phyloP scores from a whole-genome alignment of 2,113 vertebrate species.

The Stigmatopora nigra region DNA sequence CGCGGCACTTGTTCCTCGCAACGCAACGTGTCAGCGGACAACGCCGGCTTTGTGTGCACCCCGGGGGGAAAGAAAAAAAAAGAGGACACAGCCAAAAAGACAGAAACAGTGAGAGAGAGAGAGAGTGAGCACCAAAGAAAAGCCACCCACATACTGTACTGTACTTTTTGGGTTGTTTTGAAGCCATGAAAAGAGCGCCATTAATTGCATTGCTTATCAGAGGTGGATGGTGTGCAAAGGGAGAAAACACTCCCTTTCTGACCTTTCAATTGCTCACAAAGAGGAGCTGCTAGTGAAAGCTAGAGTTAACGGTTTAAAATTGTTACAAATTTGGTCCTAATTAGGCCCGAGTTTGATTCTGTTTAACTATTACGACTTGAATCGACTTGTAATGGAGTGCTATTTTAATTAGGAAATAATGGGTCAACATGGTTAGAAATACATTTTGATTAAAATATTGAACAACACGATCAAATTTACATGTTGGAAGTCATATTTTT shows the following conservation, averaged over 20 bases:
- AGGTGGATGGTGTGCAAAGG: neutral
- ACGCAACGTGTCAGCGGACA: slow-evolving; percentile 49
- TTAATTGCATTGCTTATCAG: no score
- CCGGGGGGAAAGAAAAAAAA: slow-evolving; percentile 20
- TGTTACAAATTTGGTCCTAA: no score
- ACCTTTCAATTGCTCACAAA: slow-evolving; percentile 8
- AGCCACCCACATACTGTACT: slow-evolving; percentile 49
- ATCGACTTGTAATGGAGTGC: no score
- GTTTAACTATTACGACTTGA: no score
- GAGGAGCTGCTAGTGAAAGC: neutral
- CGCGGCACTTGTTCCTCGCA: slow-evolving; percentile 49
- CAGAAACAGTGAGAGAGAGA: slow-evolving; percentile 24
- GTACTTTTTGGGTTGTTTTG: slow-evolving; percentile 1
- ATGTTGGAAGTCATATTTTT: no score
- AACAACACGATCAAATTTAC: neutral
- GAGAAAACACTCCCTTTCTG: neutral
- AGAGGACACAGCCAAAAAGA: slow-evolving; percentile 22
- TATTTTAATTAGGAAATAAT: no score
- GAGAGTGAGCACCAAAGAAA: no score
- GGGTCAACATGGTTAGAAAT: no score
- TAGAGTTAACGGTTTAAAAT: no score
- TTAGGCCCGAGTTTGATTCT: no score
- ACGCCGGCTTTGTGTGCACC: slow-evolving; percentile 52
- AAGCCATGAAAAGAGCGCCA: neutral
- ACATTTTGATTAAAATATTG: no score